Conservation (phyloP, 2,113 vertebrate species). For the Phainopepla nitens region DNA sequence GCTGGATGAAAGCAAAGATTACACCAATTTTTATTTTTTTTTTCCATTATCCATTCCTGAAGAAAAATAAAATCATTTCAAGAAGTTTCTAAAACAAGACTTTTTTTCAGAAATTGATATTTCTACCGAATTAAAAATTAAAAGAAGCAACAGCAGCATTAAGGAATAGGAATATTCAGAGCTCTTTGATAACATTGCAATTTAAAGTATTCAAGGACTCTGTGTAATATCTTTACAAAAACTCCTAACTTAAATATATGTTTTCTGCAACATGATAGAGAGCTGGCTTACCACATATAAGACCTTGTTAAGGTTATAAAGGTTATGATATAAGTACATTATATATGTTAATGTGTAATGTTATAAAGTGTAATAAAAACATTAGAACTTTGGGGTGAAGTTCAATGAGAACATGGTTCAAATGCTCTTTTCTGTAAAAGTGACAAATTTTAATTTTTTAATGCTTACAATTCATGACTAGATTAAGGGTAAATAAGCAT, state of each 20-base stretch:
- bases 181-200: neutral
- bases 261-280: neutral
- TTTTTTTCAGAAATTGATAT: neutral
- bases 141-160: neutral
- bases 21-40: neutral
- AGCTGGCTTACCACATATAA: neutral
- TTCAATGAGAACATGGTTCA: neutral
- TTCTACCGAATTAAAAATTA: neutral
- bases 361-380: neutral
- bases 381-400: neutral
- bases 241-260: rapidly evolving
- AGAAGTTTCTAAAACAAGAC: neutral
- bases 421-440: neutral
- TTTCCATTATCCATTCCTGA: neutral
- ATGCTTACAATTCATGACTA: neutral
- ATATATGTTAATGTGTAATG: neutral
- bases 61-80: neutral
- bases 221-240: neutral
- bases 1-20: neutral
- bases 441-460: neutral
- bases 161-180: neutral
- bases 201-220: neutral
- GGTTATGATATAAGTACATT: neutral
- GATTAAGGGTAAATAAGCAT: neutral
- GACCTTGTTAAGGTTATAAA: neutral